Evolutionary conservation across 2,113 vertebrate species (phyloP).

Genomic region (Aegotheles bennettii): DNA sequence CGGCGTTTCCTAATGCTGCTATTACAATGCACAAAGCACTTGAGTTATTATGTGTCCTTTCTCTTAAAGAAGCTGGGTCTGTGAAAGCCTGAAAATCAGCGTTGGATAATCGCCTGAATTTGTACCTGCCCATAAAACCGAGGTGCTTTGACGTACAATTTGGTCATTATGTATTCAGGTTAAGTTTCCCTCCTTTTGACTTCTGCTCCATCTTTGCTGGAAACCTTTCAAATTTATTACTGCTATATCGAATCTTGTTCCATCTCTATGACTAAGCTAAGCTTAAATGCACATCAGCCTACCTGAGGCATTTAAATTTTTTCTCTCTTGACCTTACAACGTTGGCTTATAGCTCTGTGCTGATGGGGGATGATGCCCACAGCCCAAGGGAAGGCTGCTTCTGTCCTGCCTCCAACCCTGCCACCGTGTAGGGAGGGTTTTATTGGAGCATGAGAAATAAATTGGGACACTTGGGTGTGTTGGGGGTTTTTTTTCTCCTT

Average conservation of each 20-base stretch:
- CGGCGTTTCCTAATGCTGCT: background rate
- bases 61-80: background rate
- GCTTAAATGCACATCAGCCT: background rate
- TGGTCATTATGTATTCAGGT: background rate
- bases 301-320: background rate
- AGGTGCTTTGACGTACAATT: background rate
- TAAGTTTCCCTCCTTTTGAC: background rate
- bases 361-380: background rate
- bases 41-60: background rate
- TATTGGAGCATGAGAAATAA: background rate
- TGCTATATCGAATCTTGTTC: background rate
- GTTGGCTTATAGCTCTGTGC: background rate
- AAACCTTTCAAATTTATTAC: background rate
- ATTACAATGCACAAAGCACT: background rate
- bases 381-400: background rate
- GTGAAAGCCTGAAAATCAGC: background rate
- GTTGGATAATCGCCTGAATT: background rate
- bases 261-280: background rate
- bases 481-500: background rate
- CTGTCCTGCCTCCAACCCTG: background rate
- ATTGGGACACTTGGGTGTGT: background rate
- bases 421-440: accelerated
- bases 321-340: background rate
- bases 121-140: background rate
- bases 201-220: background rate